Evolutionary conservation across 2,113 vertebrate species (phyloP), one percentile per base, ranked within the genome.

Genomic region (Gambusia affinis): DNA sequence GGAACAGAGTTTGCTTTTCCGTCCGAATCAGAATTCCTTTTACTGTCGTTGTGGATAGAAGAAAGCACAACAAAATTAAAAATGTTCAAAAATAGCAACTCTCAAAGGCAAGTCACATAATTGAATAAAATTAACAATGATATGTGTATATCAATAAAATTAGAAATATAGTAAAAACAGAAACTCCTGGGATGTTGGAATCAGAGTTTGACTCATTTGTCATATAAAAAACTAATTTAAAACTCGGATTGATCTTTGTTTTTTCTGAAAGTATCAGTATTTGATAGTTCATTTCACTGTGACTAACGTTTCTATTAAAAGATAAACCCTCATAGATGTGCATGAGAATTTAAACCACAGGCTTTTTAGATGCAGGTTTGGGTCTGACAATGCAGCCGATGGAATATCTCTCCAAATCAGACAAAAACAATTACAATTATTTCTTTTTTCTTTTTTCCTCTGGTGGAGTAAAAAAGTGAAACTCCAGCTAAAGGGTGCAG

Each of bases 401-500:
- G 33, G 63, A 70, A 54, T 39, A 39, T 29, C 37, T 44, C 24
- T 42, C 31, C n/a, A 64, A 76, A 64, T 63, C 27, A 39, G 65
- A 76, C 6, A 27, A 60, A 24, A 63, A 61, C 24, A 64, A 22
- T 12, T 33, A 66, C 39, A 42, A 42, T 39, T 47, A 70, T 86
- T 71, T 62, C 60, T 70, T 70, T 62, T 61, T 78, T 42, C 12
- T n/a, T n/a, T 27, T 27, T 27, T 27, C 39, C 24, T 67, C 35
- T 17, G 12, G 47, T 3, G 2, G 24, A 72, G 51, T 29, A 33
- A 0, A 14, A 66, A 8, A 12, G 14, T 29, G 39, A 71, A 78
- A 62, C 37, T 31, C 3, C 33, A 0, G 39, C 64, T 64, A 54
- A n/a, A 65, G 73, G 64, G 4, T 42, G 61, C 1, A 11, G 63